phyloP scores from a whole-genome alignment of 2,888 invertebrate genomes.

The Amphipyra tragopoginis region DNA sequence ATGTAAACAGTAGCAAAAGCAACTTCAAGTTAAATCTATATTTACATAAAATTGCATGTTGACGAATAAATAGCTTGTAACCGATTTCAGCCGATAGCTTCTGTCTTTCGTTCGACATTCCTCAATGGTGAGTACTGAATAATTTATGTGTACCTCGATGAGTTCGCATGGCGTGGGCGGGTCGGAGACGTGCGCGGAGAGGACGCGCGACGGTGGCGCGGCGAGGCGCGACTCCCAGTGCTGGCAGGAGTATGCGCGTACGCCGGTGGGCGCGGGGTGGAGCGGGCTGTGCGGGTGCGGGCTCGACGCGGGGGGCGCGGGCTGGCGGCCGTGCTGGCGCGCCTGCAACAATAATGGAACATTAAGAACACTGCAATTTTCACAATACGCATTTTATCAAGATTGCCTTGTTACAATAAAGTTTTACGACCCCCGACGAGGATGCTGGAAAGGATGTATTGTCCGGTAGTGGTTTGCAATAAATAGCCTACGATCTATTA shows the following conservation, averaged over 20 bases:
- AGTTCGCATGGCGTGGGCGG: slow-evolving; percentile 84
- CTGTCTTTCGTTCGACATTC: slow-evolving; percentile 17
- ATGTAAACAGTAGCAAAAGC: slow-evolving; percentile 29
- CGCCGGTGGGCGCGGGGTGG: slow-evolving; percentile 89
- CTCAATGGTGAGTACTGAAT: slow-evolving; percentile 30
- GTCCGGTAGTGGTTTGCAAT: no score
- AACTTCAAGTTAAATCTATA: slow-evolving; percentile 12
- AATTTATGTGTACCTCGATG: slow-evolving; percentile 81
- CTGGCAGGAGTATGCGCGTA: slow-evolving; percentile 90
- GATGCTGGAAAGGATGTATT: no score
- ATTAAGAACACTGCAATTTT: background rate
- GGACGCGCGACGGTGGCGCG: slow-evolving; percentile 83
- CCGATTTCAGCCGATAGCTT: slow-evolving; percentile 20
- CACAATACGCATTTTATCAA: no score
- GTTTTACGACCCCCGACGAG: no score
- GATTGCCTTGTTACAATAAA: no score
- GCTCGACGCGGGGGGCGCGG: slow-evolving; percentile 82
- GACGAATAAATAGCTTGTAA: slow-evolving; percentile 15
- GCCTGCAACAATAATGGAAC: slow-evolving; percentile 66
- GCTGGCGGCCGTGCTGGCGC: slow-evolving; percentile 89
- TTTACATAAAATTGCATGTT: slow-evolving; percentile 36
- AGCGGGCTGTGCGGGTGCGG: slow-evolving; percentile 87
- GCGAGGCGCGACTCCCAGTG: slow-evolving; percentile 90
- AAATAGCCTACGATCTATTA: no score
- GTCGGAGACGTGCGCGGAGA: slow-evolving; percentile 86